Evolutionary conservation across 2,888 invertebrate species (phyloP).

Genomic region (Microctonus hyperodae): DNA sequence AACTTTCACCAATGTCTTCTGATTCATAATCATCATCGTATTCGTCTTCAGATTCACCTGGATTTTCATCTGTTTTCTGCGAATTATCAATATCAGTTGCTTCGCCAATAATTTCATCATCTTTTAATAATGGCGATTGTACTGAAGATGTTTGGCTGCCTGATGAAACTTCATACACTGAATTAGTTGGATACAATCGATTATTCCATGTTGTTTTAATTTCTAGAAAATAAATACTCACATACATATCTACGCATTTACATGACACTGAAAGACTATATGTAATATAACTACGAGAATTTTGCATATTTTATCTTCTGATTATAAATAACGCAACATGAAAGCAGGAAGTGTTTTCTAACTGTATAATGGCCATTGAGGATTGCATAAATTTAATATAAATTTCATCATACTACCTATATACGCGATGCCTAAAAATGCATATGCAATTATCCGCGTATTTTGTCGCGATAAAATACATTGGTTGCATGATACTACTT

Average conservation of each 20-base stretch:
- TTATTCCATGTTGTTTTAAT: slow-evolving; percentile 46
- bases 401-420: neutral
- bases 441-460: neutral
- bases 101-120: slow-evolving; percentile 38
- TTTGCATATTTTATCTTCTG: slow-evolving; percentile 13
- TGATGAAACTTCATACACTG: slow-evolving; percentile 49
- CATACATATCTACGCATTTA: neutral
- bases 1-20: slow-evolving; percentile 22
- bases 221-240: slow-evolving; percentile 37
- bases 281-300: neutral
- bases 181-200: slow-evolving; percentile 52
- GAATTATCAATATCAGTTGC: slow-evolving; percentile 23
- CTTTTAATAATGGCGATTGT: slow-evolving; percentile 37
- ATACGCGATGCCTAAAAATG: neutral
- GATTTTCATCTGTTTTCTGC: slow-evolving; percentile 35
- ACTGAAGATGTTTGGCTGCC: slow-evolving; percentile 33
- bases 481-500: slow-evolving; percentile 23
- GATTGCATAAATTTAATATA: slow-evolving; percentile 20
- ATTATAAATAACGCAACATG: slow-evolving; percentile 21
- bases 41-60: slow-evolving; percentile 41
- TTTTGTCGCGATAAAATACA: neutral
- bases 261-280: neutral
- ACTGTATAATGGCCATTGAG: slow-evolving; percentile 30
- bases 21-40: slow-evolving; percentile 40
- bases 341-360: slow-evolving; percentile 38